Conservation (phyloP, 2,113 vertebrate species). For the Anarhynchus alexandrinus region DNA sequence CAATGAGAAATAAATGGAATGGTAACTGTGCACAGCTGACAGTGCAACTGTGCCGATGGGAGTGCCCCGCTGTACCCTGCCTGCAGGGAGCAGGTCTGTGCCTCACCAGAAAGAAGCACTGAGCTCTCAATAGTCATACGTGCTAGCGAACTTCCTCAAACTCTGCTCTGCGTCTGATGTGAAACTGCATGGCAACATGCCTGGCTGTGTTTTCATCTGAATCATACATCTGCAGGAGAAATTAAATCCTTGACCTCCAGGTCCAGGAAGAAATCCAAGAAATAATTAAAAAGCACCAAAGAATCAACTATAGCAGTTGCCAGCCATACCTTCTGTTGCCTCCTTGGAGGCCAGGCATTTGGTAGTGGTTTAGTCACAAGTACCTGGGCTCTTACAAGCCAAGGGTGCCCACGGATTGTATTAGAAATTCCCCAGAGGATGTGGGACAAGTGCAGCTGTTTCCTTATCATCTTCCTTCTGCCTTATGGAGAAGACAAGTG, state of each 20-base stretch:
- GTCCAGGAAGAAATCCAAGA: neutral
- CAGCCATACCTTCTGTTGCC: neutral
- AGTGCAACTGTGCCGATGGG: neutral
- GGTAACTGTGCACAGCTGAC: neutral
- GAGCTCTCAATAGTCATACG: too few relatives aligned
- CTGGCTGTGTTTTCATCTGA: neutral
- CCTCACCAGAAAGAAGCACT: neutral
- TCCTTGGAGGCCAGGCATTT: neutral
- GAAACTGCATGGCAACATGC: neutral
- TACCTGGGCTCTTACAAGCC: neutral
- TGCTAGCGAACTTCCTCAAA: neutral
- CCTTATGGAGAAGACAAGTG: neutral
- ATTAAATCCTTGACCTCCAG: neutral
- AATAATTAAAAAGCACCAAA: neutral
- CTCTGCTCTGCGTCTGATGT: neutral
- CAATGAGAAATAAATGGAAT: neutral
- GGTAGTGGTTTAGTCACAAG: neutral
- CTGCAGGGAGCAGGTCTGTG: neutral
- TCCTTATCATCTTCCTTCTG: neutral
- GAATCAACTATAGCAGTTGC: neutral
- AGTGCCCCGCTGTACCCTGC: neutral
- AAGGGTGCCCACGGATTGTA: neutral
- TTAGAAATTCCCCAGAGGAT: neutral
- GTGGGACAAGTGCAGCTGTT: neutral
- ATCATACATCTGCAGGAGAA: neutral